phyloP scores from a whole-genome alignment of 2,797 vertebrate species.

The Thalassophryne amazonica region DNA sequence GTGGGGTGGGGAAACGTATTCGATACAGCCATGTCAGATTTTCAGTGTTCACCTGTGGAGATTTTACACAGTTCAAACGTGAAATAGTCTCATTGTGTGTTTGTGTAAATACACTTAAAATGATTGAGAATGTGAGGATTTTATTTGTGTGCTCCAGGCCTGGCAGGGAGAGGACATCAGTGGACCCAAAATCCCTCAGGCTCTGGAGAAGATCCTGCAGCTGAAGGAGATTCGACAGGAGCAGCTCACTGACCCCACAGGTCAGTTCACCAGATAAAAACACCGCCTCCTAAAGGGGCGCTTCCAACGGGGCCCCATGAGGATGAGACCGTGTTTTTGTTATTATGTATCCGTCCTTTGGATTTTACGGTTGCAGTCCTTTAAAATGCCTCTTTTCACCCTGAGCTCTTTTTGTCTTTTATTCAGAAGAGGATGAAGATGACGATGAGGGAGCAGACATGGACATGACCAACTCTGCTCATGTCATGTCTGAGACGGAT shows the following conservation, averaged over 20 bases:
- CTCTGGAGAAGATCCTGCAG: slow-evolving; percentile 92
- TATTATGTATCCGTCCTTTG: neutral
- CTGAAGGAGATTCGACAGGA: slow-evolving; percentile 93
- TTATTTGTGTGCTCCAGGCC: slow-evolving; percentile 25
- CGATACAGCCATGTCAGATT: too few species aligned
- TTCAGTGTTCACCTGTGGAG: too few species aligned
- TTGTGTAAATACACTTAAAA: too few species aligned
- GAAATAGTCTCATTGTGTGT: too few species aligned
- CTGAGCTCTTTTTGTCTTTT: neutral
- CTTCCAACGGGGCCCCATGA: neutral
- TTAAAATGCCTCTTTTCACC: neutral
- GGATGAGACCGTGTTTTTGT: neutral
- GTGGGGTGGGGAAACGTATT: too few species aligned
- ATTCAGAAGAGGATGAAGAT: slow-evolving; percentile 77
- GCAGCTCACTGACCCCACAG: slow-evolving; percentile 79
- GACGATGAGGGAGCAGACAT: slow-evolving; percentile 77
- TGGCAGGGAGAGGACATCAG: slow-evolving; percentile 83
- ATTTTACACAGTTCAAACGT: too few species aligned
- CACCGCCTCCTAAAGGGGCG: neutral
- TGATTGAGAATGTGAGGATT: too few species aligned
- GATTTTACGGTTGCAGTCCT: too few species aligned
- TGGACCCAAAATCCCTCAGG: slow-evolving; percentile 93
- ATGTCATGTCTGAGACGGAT: slow-evolving; percentile 80
- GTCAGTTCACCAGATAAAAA: slow-evolving; percentile 31
- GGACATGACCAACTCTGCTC: slow-evolving; percentile 65